Percentiles rank a stretch among this genome's conserved stretches.
These are phyloP conservation scores for Ceyx erithaca DNA, from an alignment of 2,797 vertebrate species.

Conservation along the genomic window DNA sequence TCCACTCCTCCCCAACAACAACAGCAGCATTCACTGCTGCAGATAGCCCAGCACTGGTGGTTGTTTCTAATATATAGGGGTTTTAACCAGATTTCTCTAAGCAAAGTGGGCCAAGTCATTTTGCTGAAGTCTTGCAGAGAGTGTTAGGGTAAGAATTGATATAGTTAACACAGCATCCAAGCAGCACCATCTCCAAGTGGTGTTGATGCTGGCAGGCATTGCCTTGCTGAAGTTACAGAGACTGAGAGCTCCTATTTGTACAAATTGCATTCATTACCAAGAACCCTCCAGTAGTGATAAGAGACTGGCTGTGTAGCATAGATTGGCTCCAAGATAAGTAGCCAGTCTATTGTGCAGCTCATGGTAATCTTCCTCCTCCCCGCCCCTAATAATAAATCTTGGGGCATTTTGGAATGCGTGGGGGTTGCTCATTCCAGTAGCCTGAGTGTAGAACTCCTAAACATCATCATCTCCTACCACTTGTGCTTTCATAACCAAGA, in stretches of 20 bases:
- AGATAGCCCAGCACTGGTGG: neutral
- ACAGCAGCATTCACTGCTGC: neutral
- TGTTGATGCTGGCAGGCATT: constrained; percentile 52
- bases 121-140: constrained; percentile 45
- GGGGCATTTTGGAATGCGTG: constrained; percentile 47
- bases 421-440: constrained; percentile 23
- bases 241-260: constrained; percentile 40
- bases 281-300: constrained; percentile 59
- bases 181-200: constrained; percentile 47
- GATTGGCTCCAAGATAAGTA: constrained; percentile 61
- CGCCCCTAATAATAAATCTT: constrained; percentile 63
- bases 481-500: neutral
- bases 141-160: constrained; percentile 36
- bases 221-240: constrained; percentile 48
- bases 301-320: constrained; percentile 49
- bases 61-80: constrained; percentile 20
- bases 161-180: constrained; percentile 32
- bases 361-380: constrained; percentile 34
- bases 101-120: constrained; percentile 39
- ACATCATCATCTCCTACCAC: neutral
- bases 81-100: constrained; percentile 59
- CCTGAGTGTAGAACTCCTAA: constrained; percentile 3
- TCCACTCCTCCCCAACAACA: neutral
- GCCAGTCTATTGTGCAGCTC: constrained; percentile 46
- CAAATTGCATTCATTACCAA: constrained; percentile 61